Evolutionary conservation across 2,113 vertebrate genomes (phyloP).

Genomic region (Brachyhypopomus occidentalis): DNA sequence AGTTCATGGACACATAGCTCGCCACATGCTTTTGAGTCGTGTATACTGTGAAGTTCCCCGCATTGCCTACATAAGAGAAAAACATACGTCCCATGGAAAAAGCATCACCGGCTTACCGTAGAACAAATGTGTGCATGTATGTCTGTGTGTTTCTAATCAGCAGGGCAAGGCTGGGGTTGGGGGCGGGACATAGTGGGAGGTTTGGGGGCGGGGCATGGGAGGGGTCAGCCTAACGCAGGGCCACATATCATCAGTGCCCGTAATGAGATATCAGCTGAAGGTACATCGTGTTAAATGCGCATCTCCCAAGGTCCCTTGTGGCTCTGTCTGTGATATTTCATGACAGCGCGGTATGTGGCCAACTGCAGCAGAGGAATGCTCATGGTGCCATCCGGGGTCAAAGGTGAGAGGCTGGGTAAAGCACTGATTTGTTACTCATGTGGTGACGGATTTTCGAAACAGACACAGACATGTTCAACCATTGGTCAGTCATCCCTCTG

Average conservation of each 20-base stretch:
- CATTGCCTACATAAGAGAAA: neutral
- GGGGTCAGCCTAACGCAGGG: no score
- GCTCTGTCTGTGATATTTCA: constrained; percentile 27
- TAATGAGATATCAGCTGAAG: constrained; percentile 32
- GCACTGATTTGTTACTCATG: constrained; percentile 35
- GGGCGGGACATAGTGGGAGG: no score
- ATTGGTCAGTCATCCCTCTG: constrained; percentile 19
- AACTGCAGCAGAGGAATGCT: constrained; percentile 32
- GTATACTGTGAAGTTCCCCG: constrained; percentile 2
- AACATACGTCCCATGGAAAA: constrained; percentile 22
- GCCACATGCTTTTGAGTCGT: neutral
- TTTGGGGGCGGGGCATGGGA: no score
- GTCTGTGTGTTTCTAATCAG: constrained; percentile 1
- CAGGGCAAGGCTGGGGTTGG: neutral
- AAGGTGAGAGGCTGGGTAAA: constrained; percentile 38
- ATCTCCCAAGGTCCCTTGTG: constrained; percentile 16
- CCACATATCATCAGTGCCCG: neutral
- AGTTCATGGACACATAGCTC: neutral
- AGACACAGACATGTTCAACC: constrained; percentile 17
- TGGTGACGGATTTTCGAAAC: constrained; percentile 30
- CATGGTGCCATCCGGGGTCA: constrained; percentile 15
- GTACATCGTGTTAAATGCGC: constrained; percentile 38
- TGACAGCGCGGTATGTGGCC: constrained; percentile 25
- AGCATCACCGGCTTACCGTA: neutral
- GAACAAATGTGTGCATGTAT: neutral